Conservation (phyloP, 37 sponge, comb jelly and placozoan genomes). For the Theonella swinhoei region DNA sequence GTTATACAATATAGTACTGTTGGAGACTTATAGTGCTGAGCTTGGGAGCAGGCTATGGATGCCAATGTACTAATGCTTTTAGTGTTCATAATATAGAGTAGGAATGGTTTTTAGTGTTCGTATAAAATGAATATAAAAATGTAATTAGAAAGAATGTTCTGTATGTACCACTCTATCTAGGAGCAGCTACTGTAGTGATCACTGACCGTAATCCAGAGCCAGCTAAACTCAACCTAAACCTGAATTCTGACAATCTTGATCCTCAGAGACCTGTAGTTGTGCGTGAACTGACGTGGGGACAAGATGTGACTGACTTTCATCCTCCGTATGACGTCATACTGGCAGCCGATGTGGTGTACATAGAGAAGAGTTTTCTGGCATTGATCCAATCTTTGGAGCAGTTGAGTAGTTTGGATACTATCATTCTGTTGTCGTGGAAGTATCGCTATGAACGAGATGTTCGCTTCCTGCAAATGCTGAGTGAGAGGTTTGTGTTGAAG, state of each 20-base stretch:
- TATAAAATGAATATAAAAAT: too few species aligned
- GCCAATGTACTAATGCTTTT: background rate
- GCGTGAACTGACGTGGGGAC: constrained; percentile 56
- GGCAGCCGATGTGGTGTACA: constrained; percentile 79
- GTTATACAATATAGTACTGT: too few species aligned
- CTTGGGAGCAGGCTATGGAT: background rate
- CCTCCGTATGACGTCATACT: constrained; percentile 65
- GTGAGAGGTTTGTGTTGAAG: constrained; percentile 1
- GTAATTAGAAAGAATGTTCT: too few species aligned
- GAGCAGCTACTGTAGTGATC: constrained; percentile 39
- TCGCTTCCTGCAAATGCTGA: constrained; percentile 38
- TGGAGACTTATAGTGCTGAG: background rate
- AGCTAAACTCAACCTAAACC: constrained; percentile 20
- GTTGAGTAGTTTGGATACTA: constrained; percentile 19
- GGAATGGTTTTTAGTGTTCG: too few species aligned
- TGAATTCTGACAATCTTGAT: constrained; percentile 43
- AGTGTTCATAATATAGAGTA: too few species aligned
- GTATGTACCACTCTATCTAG: background rate
- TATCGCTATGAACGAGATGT: constrained; percentile 59
- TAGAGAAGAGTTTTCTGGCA: constrained; percentile 42
- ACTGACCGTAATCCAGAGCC: constrained; percentile 59
- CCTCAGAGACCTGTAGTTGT: constrained; percentile 18
- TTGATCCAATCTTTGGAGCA: constrained; percentile 49
- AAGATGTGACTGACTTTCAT: background rate
- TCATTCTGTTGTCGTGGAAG: constrained; percentile 45